These are phyloP conservation scores for Micromussa lordhowensis DNA, from an alignment of 92 coral and sea anemone species.

Conservation along the genomic window DNA sequence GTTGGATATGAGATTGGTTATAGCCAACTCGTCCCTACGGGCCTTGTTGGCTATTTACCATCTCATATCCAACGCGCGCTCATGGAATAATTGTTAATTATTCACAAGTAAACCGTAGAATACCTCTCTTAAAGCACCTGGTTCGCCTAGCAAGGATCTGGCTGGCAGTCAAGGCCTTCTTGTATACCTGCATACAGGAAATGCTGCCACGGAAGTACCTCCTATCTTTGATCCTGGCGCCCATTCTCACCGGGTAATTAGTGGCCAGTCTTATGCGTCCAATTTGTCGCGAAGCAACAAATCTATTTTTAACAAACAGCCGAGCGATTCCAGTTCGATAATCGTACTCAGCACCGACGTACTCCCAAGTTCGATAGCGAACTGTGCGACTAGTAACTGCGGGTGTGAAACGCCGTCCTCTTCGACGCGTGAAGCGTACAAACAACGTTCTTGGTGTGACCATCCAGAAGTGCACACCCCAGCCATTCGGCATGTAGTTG, in stretches of 20 bases:
- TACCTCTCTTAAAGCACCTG: constrained; percentile 59
- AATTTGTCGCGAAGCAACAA: constrained; percentile 49
- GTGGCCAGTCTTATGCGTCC: constrained; percentile 78
- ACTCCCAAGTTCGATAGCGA: constrained; percentile 54
- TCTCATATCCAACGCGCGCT: too few species aligned
- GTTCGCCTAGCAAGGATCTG: constrained; percentile 60
- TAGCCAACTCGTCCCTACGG: too few species aligned
- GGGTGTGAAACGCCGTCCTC: constrained; percentile 53
- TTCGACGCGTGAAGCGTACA: constrained; percentile 60
- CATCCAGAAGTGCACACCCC: constrained; percentile 76
- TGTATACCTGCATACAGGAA: constrained; percentile 79
- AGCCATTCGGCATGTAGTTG: constrained; percentile 64
- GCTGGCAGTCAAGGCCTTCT: constrained; percentile 56
- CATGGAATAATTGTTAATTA: too few species aligned
- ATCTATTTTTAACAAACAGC: constrained; percentile 58
- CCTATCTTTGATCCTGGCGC: constrained; percentile 58
- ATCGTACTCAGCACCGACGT: constrained; percentile 72
- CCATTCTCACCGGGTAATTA: constrained; percentile 71
- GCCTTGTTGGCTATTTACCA: too few species aligned
- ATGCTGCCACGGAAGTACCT: constrained; percentile 75
- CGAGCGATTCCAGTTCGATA: constrained; percentile 68
- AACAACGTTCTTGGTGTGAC: constrained; percentile 52
- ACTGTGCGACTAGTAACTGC: constrained; percentile 54
- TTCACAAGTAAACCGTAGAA: not conserved
- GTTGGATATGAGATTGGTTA: too few species aligned